phyloP scores from a whole-genome alignment of 2,888 invertebrate species.

The Drosophila nigritarsus region DNA sequence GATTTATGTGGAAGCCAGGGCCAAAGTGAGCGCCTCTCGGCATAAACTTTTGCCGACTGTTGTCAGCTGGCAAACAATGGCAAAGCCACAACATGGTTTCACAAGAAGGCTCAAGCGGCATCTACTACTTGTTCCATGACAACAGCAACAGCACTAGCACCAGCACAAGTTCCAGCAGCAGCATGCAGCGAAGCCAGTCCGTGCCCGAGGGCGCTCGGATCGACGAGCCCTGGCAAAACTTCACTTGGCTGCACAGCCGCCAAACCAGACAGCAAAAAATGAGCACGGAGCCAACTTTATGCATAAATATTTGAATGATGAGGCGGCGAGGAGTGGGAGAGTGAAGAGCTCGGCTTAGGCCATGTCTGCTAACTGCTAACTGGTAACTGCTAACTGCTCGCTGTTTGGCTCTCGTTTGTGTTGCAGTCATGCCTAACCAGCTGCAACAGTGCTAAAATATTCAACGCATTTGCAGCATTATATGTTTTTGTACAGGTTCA shows the following conservation, averaged over 20 bases:
- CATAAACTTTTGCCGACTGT: slow-evolving; percentile 78
- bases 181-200: neutral
- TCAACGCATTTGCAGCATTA: slow-evolving; percentile 55
- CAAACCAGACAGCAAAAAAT: slow-evolving; percentile 57
- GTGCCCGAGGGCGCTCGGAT: slow-evolving; percentile 20
- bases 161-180: neutral
- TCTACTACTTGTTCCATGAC: slow-evolving; percentile 32
- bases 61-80: slow-evolving; percentile 79
- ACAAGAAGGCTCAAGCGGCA: slow-evolving; percentile 48
- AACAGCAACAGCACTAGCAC: neutral
- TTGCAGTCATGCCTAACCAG: slow-evolving; percentile 24
- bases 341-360: slow-evolving; percentile 2
- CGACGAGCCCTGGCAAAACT: slow-evolving; percentile 29
- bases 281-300: slow-evolving; percentile 79
- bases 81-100: slow-evolving; percentile 75
- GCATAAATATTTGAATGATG: slow-evolving; percentile 77
- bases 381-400: slow-evolving; percentile 19
- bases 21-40: slow-evolving; percentile 63
- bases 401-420: slow-evolving; percentile 19
- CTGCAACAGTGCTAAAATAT: slow-evolving; percentile 53
- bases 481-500: neutral
- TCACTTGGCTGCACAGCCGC: slow-evolving; percentile 53
- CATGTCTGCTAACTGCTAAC: slow-evolving; percentile 1
- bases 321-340: slow-evolving; percentile 20
- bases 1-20: slow-evolving; percentile 68